Evolutionary conservation across 2,113 vertebrate species (phyloP), one percentile per base, ranked within the genome.

Genomic region (Phrynocephalus versicolor): DNA sequence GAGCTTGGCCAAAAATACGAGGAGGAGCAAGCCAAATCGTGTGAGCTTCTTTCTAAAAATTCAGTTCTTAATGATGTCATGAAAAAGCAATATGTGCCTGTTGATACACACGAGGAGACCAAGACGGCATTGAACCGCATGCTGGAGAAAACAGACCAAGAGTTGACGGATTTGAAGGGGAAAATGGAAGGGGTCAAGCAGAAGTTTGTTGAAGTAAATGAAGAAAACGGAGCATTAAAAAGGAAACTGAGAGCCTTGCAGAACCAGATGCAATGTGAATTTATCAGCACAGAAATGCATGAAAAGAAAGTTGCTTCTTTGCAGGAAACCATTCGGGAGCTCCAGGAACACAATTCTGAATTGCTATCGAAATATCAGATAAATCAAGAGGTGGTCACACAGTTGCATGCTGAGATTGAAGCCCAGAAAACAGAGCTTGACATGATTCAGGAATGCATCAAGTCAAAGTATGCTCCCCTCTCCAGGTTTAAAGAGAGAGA

Each of bases 401-500:
- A 96, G 76, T 87, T 99, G 27, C 97, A 97, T 0, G 91, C 93
- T 0, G 99, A 99, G 82, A 96, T 99, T 0, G 94, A 97, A 88
- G 97, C 97, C 65, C 98, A 99, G 91, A 98, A 96, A 90, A 97
- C 93, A 87, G 98, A 99, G 23, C 97, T 99, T 0, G 98, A 99
- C 85, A 97, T 97, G 0, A 97, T 99, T 58, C 98, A 99, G 1
- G 97, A 98, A 57, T 98, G 98, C 64, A 98, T 99, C 87, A 95
- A 95, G 86, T 96, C 97, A 0, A 98, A 96, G 86, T 99, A 99
- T 0, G 94, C 98, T 3, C 98, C 97, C 0, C 81, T 97, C 33
- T 87, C 94, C 67, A 94, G 93, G 35, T 87, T 97, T 0, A 94
- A 97, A 91, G 98, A 97, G 79, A 97, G 95, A 25, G 97, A 98